A percentile compares a stretch with the other conserved stretches of the same genome.
Evolutionary conservation across 1,140 invertebrate species (phyloP).

Genomic region (Drosophila trapezifrons): DNA sequence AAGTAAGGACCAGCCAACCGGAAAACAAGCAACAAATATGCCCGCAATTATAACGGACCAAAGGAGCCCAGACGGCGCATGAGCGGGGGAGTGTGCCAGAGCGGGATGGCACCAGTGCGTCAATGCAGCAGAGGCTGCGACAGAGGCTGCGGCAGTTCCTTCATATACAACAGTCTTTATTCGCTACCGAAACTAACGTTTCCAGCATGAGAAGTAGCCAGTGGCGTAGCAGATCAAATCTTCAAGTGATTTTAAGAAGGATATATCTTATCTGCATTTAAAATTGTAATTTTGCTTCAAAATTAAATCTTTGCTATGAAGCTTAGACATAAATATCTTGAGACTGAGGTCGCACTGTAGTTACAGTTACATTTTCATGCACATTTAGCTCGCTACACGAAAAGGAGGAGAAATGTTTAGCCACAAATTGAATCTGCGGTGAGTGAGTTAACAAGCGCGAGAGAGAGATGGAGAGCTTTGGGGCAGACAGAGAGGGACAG

Average conservation of each 20-base stretch:
- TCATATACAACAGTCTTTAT: conserved; percentile 29
- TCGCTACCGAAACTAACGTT: not conserved
- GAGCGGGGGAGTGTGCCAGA: conserved; percentile 29
- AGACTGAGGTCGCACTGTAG: conserved; percentile 25
- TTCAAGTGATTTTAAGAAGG: not conserved
- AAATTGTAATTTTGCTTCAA: not conserved
- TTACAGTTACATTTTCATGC: conserved; percentile 78
- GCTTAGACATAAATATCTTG: too few species aligned
- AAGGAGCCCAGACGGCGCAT: conserved; percentile 44
- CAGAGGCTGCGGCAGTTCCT: not conserved
- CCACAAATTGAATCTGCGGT: conserved; percentile 74
- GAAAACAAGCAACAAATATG: conserved; percentile 81
- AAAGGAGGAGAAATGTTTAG: conserved; percentile 80
- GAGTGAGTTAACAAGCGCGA: conserved; percentile 67
- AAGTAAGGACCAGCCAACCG: conserved; percentile 71
- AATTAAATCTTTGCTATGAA: not conserved
- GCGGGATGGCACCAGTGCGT: conserved; percentile 41
- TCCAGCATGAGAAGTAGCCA: not conserved
- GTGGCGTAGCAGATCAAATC: not conserved
- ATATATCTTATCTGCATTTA: not conserved
- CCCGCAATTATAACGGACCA: conserved; percentile 66
- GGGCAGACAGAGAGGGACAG: conserved; percentile 4
- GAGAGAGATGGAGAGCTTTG: conserved; percentile 1
- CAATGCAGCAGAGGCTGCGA: conserved; percentile 31
- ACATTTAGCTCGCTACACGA: conserved; percentile 80